Percentiles rank a stretch among this genome's conserved stretches.
phyloP scores from a whole-genome alignment of 2,797 vertebrate species.

The Notolepis coatsorum region DNA sequence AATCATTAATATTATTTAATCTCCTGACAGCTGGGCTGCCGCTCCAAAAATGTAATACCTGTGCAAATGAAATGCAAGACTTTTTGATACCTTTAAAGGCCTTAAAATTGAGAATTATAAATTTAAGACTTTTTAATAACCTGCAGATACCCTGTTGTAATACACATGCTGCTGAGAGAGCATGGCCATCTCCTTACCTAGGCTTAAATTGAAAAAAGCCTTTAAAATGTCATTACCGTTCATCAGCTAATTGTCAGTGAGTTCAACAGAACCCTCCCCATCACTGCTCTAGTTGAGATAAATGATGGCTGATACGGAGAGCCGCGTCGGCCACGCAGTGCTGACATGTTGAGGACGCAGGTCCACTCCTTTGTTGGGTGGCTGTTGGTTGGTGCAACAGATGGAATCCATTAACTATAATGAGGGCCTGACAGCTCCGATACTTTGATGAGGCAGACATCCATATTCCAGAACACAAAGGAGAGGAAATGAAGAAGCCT shows the following conservation, averaged over 20 bases:
- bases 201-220: conserved; percentile 31
- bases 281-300: conserved; percentile 33
- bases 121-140: too few relatives aligned
- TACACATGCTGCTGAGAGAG: conserved; percentile 4
- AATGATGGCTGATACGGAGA: conserved; percentile 36
- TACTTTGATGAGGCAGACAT: conserved; percentile 80
- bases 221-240: conserved; percentile 28
- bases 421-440: conserved; percentile 75
- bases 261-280: conserved; percentile 38
- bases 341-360: conserved; percentile 57
- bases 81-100: too few relatives aligned
- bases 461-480: conserved; percentile 77
- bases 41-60: too few relatives aligned
- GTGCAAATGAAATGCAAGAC: too few relatives aligned
- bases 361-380: conserved; percentile 62
- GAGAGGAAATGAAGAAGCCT: conserved; percentile 78
- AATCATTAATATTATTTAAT: too few relatives aligned
- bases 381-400: conserved; percentile 68
- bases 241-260: conserved; percentile 20
- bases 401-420: conserved; percentile 79
- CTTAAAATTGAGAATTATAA: too few relatives aligned
- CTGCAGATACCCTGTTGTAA: not conserved
- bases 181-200: conserved; percentile 22
- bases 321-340: conserved; percentile 44
- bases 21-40: too few relatives aligned